phyloP scores from a whole-genome alignment of 92 coral and sea anemone genomes.

The Porites divaricata region DNA sequence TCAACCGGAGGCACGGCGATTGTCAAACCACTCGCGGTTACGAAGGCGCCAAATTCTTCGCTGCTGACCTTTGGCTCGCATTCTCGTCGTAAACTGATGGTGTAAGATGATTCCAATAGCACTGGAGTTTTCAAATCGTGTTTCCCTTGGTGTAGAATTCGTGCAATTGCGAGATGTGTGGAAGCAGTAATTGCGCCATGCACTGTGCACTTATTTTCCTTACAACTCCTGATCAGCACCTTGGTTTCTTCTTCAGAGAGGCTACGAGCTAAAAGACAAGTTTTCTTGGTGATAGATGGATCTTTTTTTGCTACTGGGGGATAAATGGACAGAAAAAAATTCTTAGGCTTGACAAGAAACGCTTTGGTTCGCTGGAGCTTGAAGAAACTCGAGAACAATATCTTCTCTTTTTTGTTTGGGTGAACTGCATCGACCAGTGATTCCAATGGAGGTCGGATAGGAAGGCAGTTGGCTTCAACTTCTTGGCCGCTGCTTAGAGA shows the following conservation, averaged over 20 bases:
- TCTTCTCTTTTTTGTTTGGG: neutral
- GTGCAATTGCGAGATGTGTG: conserved; percentile 26
- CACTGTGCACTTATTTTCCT: conserved; percentile 45
- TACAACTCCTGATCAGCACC: conserved; percentile 3
- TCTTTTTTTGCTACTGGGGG: conserved; percentile 25
- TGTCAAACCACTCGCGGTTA: neutral
- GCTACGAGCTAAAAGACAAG: conserved; percentile 17
- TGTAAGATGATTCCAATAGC: conserved; percentile 1
- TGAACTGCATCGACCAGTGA: neutral
- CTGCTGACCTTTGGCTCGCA: conserved; percentile 22
- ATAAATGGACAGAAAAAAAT: conserved; percentile 15
- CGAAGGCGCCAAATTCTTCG: conserved; percentile 7
- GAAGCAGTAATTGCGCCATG: conserved; percentile 46
- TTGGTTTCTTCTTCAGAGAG: conserved; percentile 36
- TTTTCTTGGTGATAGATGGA: conserved; percentile 11
- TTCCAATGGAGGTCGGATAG: conserved; percentile 12
- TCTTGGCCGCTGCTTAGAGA: conserved; percentile 1
- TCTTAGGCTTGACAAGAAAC: conserved; percentile 9
- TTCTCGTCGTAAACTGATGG: conserved; percentile 14
- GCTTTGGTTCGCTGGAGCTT: conserved; percentile 1
- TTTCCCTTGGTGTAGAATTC: neutral
- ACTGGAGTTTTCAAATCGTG: conserved; percentile 8
- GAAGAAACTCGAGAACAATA: conserved; percentile 10
- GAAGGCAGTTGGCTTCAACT: conserved; percentile 23
- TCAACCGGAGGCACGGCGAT: neutral